Evolutionary conservation across 2,797 vertebrate species (phyloP).

Genomic region (Varecia variegata): DNA sequence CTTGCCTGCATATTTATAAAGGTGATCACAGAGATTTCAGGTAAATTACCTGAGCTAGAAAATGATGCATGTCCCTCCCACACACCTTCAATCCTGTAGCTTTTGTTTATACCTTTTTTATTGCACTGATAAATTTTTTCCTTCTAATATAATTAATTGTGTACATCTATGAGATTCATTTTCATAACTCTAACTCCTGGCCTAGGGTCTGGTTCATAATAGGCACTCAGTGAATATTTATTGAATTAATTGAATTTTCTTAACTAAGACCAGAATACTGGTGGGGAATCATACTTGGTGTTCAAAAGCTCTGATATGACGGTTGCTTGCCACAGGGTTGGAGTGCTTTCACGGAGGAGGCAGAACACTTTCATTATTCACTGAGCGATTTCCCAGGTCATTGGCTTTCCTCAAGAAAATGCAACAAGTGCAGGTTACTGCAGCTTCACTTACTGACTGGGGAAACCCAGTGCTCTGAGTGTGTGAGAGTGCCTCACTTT

Average conservation of each 20-base stretch:
- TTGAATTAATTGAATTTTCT: constrained; percentile 1
- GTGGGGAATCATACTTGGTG: neutral
- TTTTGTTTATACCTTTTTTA: neutral
- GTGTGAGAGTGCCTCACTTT: neutral
- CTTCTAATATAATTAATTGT: neutral
- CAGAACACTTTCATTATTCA: neutral
- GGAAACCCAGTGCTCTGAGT: neutral
- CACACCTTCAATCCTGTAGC: neutral
- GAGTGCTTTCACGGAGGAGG: neutral
- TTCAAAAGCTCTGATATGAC: neutral
- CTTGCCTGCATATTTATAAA: neutral
- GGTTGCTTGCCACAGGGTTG: neutral
- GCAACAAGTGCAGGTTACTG: neutral
- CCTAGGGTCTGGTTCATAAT: neutral
- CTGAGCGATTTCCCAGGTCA: neutral
- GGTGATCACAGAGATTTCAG: neutral
- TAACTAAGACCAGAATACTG: neutral
- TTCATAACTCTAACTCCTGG: neutral
- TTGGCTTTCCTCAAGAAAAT: constrained; percentile 6
- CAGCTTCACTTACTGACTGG: neutral
- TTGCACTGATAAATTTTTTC: neutral
- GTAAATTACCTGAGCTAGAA: neutral
- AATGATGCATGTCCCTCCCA: neutral
- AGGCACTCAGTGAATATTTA: neutral
- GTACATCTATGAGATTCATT: neutral